These are phyloP conservation scores for Thaumetopoea pityocampa DNA, from an alignment of 1,140 invertebrate species.

Conservation along the genomic window DNA sequence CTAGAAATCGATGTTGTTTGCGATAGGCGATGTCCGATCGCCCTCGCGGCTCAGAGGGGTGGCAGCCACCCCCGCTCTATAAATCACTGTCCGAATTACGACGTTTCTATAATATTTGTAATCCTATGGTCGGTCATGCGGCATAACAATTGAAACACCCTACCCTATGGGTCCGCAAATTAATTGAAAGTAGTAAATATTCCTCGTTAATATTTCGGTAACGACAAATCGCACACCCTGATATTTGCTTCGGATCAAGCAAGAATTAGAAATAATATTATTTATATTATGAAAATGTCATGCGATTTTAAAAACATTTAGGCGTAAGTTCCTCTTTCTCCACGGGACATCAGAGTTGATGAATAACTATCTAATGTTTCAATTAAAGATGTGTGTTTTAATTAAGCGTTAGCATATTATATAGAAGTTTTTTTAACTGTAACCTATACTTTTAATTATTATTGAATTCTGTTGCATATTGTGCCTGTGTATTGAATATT, in stretches of 20 bases:
- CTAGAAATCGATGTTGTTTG: conserved; percentile 70
- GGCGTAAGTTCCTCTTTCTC: too few relatives aligned
- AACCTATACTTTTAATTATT: too few relatives aligned
- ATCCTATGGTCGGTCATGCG: conserved; percentile 52
- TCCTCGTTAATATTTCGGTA: conserved; percentile 22
- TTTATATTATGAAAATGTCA: too few relatives aligned
- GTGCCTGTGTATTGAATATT: too few relatives aligned
- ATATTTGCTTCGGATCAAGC: too few relatives aligned
- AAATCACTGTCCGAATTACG: conserved; percentile 73
- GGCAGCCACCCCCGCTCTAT: conserved; percentile 63
- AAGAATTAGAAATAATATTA: neutral
- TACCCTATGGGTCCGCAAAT: conserved; percentile 28
- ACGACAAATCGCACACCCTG: conserved; percentile 1
- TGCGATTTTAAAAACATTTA: too few relatives aligned
- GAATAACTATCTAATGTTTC: too few relatives aligned
- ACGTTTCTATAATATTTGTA: conserved; percentile 67
- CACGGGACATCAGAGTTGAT: too few relatives aligned
- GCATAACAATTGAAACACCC: conserved; percentile 43
- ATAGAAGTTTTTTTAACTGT: too few relatives aligned
- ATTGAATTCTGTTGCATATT: too few relatives aligned
- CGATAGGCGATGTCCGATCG: conserved; percentile 45
- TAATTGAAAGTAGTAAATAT: conserved; percentile 38
- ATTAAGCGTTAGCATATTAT: too few relatives aligned
- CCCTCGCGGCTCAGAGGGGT: conserved; percentile 54
- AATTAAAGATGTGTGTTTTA: too few relatives aligned